Conservation (phyloP, 1,140 invertebrate species). For the Drosophila malerkotliana region DNA sequence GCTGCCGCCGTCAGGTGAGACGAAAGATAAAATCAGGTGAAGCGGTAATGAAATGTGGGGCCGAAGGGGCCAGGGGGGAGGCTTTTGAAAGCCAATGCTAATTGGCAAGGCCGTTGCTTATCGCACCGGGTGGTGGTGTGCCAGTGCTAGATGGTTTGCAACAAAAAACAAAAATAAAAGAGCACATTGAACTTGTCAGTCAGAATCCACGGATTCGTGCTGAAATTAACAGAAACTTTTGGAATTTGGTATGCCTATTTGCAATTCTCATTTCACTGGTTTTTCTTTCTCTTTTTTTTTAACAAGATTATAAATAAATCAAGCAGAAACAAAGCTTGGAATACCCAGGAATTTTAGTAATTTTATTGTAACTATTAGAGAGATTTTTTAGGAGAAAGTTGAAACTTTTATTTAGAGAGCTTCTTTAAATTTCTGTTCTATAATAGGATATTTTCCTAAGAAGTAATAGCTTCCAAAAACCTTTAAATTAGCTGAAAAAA, state of each 20-base stretch:
- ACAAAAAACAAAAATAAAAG: constrained; percentile 14
- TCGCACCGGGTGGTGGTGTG: constrained; percentile 30
- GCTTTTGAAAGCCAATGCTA: constrained; percentile 54
- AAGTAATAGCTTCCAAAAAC: no score
- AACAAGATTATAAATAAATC: neutral
- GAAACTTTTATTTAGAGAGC: no score
- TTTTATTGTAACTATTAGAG: no score
- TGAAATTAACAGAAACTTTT: constrained; percentile 12
- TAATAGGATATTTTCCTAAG: no score
- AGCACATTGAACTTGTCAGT: constrained; percentile 43
- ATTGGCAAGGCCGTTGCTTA: constrained; percentile 72
- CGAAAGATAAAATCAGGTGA: constrained; percentile 46
- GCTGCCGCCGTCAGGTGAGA: constrained; percentile 28
- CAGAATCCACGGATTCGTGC: constrained; percentile 2
- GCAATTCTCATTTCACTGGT: neutral
- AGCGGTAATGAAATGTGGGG: no score
- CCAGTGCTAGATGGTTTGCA: neutral
- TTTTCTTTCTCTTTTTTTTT: neutral
- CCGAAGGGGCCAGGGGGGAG: neutral
- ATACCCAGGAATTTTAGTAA: neutral
- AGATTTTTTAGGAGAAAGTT: no score
- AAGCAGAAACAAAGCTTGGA: neutral
- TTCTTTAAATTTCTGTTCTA: no score
- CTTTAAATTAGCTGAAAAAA: no score
- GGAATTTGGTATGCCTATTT: constrained; percentile 16